Conservation (phyloP, 2,113 vertebrate genomes). For the Nesogale talazaci region DNA sequence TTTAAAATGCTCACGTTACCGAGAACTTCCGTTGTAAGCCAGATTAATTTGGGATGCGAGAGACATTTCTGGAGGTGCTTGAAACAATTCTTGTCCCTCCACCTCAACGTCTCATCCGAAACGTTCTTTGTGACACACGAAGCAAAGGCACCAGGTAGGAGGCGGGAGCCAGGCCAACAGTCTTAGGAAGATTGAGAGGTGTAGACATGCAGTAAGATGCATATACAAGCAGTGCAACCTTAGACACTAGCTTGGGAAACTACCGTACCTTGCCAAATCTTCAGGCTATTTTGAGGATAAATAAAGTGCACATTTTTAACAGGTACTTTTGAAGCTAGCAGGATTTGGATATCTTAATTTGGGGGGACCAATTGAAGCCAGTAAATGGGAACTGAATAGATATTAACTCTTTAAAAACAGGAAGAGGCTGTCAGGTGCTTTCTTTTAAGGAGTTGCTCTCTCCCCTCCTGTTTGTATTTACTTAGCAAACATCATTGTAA, state of each 20-base stretch:
- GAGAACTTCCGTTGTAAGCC: slow-evolving; percentile 34
- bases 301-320: slow-evolving; percentile 31
- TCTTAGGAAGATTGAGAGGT: slow-evolving; percentile 8
- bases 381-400: slow-evolving; percentile 44
- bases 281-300: neutral
- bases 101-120: slow-evolving; percentile 3
- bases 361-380: neutral
- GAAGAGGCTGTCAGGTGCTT: neutral
- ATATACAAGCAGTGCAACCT: slow-evolving; percentile 42
- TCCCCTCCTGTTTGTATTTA: neutral
- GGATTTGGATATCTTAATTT: slow-evolving; percentile 46
- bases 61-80: slow-evolving; percentile 46
- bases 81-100: neutral
- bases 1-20: slow-evolving; percentile 29
- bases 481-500: slow-evolving; percentile 21
- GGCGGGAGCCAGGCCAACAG: neutral
- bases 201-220: slow-evolving; percentile 21
- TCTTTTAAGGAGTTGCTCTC: neutral
- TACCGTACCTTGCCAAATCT: neutral
- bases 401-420: slow-evolving; percentile 29
- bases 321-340: neutral
- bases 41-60: neutral
- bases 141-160: neutral
- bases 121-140: slow-evolving; percentile 16
- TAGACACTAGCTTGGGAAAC: slow-evolving; percentile 17